These are phyloP conservation scores for Eupithecia abbreviata DNA, from an alignment of 2,888 invertebrate species.

Conservation along the genomic window DNA sequence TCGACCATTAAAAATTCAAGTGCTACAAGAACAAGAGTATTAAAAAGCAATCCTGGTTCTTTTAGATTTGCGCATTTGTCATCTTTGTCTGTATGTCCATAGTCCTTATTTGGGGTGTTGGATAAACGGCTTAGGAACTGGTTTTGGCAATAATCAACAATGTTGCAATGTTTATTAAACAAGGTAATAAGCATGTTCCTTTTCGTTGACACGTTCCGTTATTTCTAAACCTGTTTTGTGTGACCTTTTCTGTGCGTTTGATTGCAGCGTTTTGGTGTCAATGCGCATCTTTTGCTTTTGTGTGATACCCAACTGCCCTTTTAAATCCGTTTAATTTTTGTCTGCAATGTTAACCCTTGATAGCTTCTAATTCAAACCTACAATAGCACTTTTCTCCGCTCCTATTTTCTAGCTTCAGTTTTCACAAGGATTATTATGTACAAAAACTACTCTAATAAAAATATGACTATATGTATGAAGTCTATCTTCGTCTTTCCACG, in stretches of 20 bases:
- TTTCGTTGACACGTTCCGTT: slow-evolving; percentile 54
- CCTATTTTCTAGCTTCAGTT: not conserved
- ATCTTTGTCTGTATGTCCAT: slow-evolving; percentile 53
- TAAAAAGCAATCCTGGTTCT: slow-evolving; percentile 75
- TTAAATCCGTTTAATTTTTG: not conserved
- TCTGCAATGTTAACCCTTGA: not conserved
- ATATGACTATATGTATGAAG: not conserved
- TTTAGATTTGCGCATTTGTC: slow-evolving; percentile 69
- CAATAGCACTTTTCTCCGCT: not conserved
- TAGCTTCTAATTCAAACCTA: not conserved
- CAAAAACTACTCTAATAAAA: not conserved
- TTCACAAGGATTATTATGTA: not conserved
- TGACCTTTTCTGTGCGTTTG: slow-evolving; percentile 47
- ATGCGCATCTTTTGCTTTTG: slow-evolving; percentile 9
- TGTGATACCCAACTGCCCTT: slow-evolving; percentile 2
- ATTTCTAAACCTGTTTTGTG: slow-evolving; percentile 53
- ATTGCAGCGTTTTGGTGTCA: slow-evolving; percentile 38
- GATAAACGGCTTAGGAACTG: slow-evolving; percentile 56
- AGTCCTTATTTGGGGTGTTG: slow-evolving; percentile 51
- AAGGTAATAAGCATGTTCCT: slow-evolving; percentile 74
- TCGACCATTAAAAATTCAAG: slow-evolving; percentile 77
- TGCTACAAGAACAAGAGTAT: slow-evolving; percentile 67
- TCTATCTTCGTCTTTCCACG: slow-evolving; percentile 22
- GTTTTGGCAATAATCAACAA: slow-evolving; percentile 74
- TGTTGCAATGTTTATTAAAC: slow-evolving; percentile 83